Conservation (phyloP, 2,888 invertebrate genomes). For the Campaea margaritaria region DNA sequence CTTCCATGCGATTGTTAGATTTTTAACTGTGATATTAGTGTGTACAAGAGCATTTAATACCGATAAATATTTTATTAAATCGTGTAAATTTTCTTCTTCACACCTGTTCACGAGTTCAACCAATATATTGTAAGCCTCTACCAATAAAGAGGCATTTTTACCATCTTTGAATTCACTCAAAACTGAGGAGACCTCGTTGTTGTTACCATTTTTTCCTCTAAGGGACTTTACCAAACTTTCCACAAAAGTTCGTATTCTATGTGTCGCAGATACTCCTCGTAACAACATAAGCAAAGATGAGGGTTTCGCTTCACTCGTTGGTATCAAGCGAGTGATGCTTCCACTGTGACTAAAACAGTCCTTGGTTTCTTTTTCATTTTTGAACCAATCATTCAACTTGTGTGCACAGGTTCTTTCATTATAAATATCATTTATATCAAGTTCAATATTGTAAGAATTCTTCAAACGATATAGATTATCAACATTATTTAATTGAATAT, state of each 20-base stretch:
- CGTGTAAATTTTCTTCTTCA: conserved; percentile 70
- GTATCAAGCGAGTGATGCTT: conserved; percentile 60
- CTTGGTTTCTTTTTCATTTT: conserved; percentile 45
- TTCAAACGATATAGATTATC: conserved; percentile 76
- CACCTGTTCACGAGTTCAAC: conserved; percentile 66
- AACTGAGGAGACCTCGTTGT: conserved; percentile 42
- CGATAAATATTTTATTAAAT: conserved; percentile 60
- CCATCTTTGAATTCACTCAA: conserved; percentile 63
- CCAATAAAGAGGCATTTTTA: conserved; percentile 60
- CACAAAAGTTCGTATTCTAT: conserved; percentile 64
- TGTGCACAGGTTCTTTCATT: conserved; percentile 57
- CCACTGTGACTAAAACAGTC: conserved; percentile 61
- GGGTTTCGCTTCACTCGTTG: conserved; percentile 53
- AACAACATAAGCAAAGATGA: conserved; percentile 60
- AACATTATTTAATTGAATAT: conserved; percentile 60
- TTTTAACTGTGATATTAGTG: conserved; percentile 67
- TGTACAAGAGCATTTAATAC: conserved; percentile 69
- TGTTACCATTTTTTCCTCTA: conserved; percentile 32
- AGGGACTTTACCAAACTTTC: conserved; percentile 60
- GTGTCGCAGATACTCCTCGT: conserved; percentile 64
- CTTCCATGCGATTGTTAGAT: conserved; percentile 75
- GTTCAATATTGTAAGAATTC: conserved; percentile 64
- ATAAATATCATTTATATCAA: conserved; percentile 65
- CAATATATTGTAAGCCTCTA: conserved; percentile 63
- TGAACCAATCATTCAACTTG: conserved; percentile 54